Evolutionary conservation across 1,140 invertebrate genomes (phyloP), one percentile per base, ranked within the genome.

Genomic region (Hormaphis cornu): DNA sequence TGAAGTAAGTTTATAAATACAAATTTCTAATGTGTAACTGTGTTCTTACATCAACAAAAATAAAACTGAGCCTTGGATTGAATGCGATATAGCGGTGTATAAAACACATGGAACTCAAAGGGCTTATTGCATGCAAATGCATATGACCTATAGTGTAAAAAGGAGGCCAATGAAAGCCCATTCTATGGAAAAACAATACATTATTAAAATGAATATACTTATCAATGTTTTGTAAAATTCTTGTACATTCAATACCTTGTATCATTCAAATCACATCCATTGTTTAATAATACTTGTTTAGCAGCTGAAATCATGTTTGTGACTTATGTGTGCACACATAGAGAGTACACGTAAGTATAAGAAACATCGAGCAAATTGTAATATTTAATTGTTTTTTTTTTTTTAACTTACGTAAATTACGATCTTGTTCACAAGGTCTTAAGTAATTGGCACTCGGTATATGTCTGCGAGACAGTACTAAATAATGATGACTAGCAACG

Each of bases 121-220:
- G 91, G 3, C 87, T 86, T 70, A 97, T 94, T 0, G 87, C 84
- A 74, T 97, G 93, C 37, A 97, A 79, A 79, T 96, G 93, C 3
- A 96, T 80, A 80, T 97, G 93, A 56, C 80, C 77, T 0, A 97
- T 83, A 8, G 86, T 86, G 54, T 88, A 86, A 77, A 95, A 95
- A 1, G 93, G 93, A 22, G 93, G 91, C 87, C 90, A 90, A 76
- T 96, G 93, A 77, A 94, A 96, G 1, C 93, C 93, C 53, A 89
- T 84, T 46, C 88, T 82, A 4, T 72, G 73, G 52, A 46, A 53
- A 53, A 63, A 46, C 33, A 56, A 56, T 22, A 8, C 33, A 24
- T 56, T 22, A 22, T n/a, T n/a, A 37, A 56, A 56, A 56, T 37
- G 20, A 37, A 56, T 56, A 56, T 6, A 33, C 12, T 56, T 33